These are phyloP conservation scores for Fulmarus glacialis DNA, from an alignment of 2,113 vertebrate genomes.

Conservation along the genomic window DNA sequence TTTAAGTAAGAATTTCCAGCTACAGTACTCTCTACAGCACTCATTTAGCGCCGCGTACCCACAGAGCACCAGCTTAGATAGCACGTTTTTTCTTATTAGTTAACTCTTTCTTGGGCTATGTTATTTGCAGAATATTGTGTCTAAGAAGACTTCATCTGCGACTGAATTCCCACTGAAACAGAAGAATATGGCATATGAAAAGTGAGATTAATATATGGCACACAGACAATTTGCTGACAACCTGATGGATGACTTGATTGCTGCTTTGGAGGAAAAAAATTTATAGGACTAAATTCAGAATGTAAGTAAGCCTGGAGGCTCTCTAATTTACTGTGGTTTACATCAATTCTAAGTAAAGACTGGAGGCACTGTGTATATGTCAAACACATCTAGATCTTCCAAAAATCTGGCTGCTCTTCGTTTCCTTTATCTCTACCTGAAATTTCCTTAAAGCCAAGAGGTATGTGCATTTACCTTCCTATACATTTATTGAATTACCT, in stretches of 20 bases:
- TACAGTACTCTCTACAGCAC: background rate
- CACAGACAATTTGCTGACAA: constrained; percentile 18
- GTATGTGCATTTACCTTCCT: background rate
- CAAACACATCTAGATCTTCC: background rate
- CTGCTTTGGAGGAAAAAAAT: background rate
- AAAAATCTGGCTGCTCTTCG: background rate
- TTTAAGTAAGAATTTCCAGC: background rate
- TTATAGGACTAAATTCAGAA: constrained; percentile 4
- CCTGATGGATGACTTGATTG: constrained; percentile 24
- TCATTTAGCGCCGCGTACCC: background rate
- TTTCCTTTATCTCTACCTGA: background rate
- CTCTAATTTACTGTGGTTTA: background rate
- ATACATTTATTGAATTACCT: background rate
- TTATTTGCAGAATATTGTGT: background rate
- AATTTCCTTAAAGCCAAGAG: background rate
- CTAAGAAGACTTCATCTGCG: background rate
- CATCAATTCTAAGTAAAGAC: constrained; percentile 15
- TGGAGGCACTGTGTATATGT: background rate
- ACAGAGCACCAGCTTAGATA: background rate
- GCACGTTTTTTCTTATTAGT: background rate
- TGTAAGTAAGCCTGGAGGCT: background rate
- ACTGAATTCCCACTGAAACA: background rate
- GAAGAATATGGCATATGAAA: background rate
- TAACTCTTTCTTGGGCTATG: background rate
- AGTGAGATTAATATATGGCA: constrained; percentile 19